These are phyloP conservation scores for Troilus luridus DNA, from an alignment of 2,888 invertebrate genomes.

Conservation along the genomic window DNA sequence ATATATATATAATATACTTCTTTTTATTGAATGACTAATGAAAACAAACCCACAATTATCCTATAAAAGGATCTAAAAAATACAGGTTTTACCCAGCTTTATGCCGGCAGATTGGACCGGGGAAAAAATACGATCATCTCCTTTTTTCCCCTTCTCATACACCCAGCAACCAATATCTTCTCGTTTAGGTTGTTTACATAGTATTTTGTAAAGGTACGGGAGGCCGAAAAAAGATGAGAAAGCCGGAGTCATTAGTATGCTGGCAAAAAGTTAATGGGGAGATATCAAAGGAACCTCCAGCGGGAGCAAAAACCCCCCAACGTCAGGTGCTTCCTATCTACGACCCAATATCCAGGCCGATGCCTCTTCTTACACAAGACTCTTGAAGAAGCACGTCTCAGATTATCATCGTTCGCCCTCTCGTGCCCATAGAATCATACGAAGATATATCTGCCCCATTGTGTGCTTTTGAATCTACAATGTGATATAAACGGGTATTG, in stretches of 20 bases:
- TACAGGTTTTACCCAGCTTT: not conserved
- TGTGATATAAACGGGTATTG: too few species aligned
- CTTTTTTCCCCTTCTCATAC: not conserved
- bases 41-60: not conserved
- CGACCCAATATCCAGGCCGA: constrained; percentile 26
- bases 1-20: not conserved
- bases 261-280: constrained; percentile 49
- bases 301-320: constrained; percentile 29
- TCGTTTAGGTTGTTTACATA: constrained; percentile 41
- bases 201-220: constrained; percentile 38
- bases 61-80: not conserved
- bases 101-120: not conserved
- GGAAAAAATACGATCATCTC: constrained; percentile 18
- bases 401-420: not conserved
- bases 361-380: not conserved
- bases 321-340: constrained; percentile 45
- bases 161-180: constrained; percentile 32
- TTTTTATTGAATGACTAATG: not conserved
- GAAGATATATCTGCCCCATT: too few species aligned
- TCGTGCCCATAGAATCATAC: not conserved
- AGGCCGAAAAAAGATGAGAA: constrained; percentile 47
- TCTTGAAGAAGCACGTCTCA: not conserved
- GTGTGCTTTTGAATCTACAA: too few species aligned
- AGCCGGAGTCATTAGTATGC: constrained; percentile 44
- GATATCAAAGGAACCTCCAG: constrained; percentile 28